Conservation (phyloP, 2,888 invertebrate species). For the Ochropacha duplaris region DNA sequence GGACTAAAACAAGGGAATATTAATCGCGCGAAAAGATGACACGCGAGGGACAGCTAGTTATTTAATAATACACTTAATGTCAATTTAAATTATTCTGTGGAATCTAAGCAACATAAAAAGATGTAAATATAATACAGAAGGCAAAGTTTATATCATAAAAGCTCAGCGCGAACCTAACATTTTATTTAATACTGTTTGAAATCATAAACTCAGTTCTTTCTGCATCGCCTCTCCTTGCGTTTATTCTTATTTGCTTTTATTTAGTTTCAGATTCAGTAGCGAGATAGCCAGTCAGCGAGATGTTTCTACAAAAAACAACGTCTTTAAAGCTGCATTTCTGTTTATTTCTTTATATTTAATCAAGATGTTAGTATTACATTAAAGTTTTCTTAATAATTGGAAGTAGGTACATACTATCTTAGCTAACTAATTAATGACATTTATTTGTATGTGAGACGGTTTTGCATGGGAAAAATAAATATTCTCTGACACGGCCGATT, state of each 20-base stretch:
- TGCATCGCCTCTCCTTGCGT: background rate
- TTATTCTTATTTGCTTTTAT: too few species aligned
- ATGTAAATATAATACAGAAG: background rate
- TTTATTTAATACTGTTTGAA: background rate
- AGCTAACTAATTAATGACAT: too few species aligned
- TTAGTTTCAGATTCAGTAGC: background rate
- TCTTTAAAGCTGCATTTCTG: constrained; percentile 15
- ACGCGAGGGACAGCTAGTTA: too few species aligned
- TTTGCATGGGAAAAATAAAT: too few species aligned
- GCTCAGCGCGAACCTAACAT: background rate
- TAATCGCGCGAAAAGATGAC: too few species aligned
- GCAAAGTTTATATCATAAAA: background rate
- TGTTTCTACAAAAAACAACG: constrained; percentile 19
- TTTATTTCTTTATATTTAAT: constrained; percentile 12
- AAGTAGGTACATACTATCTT: too few species aligned
- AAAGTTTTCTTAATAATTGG: too few species aligned
- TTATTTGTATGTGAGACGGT: too few species aligned
- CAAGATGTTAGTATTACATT: too few species aligned
- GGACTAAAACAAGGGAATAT: too few species aligned
- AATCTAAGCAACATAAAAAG: background rate
- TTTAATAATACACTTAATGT: too few species aligned
- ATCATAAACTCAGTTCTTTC: background rate
- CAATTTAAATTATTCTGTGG: background rate
- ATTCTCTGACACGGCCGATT: too few species aligned
- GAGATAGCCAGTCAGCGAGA: background rate